Base-by-base conservation (phyloP, 2,113 vertebrate species). In the Lasiurus cinereus region DNA sequence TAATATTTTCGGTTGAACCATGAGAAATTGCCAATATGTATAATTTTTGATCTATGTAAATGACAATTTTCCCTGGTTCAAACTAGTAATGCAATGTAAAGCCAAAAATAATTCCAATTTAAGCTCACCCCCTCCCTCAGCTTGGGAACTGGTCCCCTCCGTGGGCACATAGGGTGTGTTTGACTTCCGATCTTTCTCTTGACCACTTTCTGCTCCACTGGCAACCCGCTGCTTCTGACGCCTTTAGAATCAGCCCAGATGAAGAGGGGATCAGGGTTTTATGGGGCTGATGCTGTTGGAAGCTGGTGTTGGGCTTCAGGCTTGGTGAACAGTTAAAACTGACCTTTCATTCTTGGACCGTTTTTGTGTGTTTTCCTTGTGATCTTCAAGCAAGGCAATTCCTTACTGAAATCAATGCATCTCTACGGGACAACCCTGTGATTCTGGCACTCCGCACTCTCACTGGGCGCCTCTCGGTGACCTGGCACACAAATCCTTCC, bases 161-260 rank as follows among this genome's bases (percentile, higher is more conserved):
- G 18, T 1, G n/a, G 21, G 46, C 8, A 73, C 10, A 67, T 21
- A 59, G 3, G 15, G 0, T 1, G 0, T 1, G 12, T 18, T 5
- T 50, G 24, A n/a, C 31, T 59, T 11, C 46, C 82, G 31, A 5
- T 31, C 33, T 52, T 54, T 64, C 33, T 88, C 10, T 56, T 27
- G n/a, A 36, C 33, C 11, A 46, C 29, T 15, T 46, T 64, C 48
- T 39, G 1, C 5, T 31, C n/a, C 21, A 31, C 31, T 59, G 50
- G 43, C 3, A 3, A 52, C 6, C 12, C 46, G 10, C 33, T 46
- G 16, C 15, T 82, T 86, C 39, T 79, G 19, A 59, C 21, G 43
- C 33, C 22, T 59, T 59, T 59, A 22, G 56, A 16, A 16, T 22
- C 33, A n/a, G 14, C 43, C 19, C 22, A 80, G 9, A 22, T 14